These are phyloP conservation scores for Tadarida brasiliensis DNA, from an alignment of 2,797 vertebrate genomes.

Conservation along the genomic window DNA sequence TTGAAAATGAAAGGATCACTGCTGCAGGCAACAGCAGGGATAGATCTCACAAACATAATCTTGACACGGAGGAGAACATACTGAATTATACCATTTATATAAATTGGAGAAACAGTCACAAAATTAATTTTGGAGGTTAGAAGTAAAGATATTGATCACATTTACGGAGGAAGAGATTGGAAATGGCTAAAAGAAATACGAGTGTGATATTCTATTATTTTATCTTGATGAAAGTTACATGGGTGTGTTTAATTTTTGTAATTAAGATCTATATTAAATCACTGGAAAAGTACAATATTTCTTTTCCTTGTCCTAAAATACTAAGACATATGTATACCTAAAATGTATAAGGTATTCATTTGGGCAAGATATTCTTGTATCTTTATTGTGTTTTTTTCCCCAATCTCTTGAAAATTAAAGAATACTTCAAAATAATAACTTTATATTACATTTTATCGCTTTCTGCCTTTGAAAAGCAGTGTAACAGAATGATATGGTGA, in stretches of 20 bases:
- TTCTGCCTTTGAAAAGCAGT: not conserved
- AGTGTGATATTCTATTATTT: slow-evolving; percentile 2
- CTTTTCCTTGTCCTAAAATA: not conserved
- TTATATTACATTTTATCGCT: not conserved
- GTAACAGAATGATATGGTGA: not conserved
- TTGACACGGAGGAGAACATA: not conserved
- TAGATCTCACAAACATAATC: not conserved
- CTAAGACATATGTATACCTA: not conserved
- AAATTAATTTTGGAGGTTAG: not conserved
- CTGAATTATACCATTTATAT: not conserved
- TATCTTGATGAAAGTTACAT: not conserved
- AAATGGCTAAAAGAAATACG: not conserved
- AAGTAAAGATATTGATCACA: not conserved
- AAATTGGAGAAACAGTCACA: not conserved
- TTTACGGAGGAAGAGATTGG: not conserved
- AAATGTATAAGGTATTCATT: not conserved
- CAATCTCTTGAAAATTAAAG: slow-evolving; percentile 20
- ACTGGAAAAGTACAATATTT: not conserved
- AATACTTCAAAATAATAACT: not conserved
- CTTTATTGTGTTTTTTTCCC: not conserved
- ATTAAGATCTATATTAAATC: not conserved
- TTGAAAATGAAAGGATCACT: not conserved
- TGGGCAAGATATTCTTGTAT: not conserved
- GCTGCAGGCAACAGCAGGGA: not conserved
- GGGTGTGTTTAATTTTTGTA: not conserved